Percentiles rank a stretch among this genome's conserved stretches.
Evolutionary conservation across 2,113 vertebrate species (phyloP).

Genomic region (Daubentonia madagascariensis): DNA sequence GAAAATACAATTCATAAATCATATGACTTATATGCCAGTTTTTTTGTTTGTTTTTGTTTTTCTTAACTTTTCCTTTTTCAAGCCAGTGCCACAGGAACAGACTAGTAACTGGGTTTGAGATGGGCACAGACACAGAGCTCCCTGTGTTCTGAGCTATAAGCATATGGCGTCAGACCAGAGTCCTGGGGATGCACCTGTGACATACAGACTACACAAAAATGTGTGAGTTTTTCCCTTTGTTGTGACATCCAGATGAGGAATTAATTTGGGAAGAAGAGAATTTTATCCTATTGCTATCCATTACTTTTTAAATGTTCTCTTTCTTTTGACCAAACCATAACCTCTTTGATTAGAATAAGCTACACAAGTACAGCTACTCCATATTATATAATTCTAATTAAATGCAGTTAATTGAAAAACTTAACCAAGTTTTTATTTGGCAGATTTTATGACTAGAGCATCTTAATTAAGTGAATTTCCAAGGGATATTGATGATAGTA

Average conservation of each 20-base stretch:
- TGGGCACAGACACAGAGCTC: fast-evolving
- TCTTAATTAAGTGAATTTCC: conserved; percentile 74
- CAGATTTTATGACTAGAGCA: conserved; percentile 57
- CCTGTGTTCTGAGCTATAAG: neutral
- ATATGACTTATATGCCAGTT: neutral
- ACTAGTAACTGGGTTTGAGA: fast-evolving
- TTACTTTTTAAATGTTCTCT: conserved; percentile 45
- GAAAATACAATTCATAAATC: neutral
- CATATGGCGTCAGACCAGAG: fast-evolving
- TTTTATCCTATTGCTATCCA: neutral
- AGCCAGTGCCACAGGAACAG: fast-evolving
- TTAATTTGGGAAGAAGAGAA: neutral
- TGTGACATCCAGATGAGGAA: neutral
- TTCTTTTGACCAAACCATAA: conserved; percentile 51
- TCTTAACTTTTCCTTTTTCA: neutral
- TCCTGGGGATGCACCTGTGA: too few relatives aligned
- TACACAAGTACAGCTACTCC: neutral
- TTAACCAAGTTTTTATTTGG: conserved; percentile 71
- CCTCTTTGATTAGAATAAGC: conserved; percentile 31
- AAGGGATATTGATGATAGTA: conserved; percentile 50
- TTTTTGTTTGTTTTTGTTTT: neutral
- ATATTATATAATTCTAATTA: conserved; percentile 62
- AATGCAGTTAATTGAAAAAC: conserved; percentile 71
- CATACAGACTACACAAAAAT: fast-evolving
- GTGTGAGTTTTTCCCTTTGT: neutral